A percentile compares a stretch with the other conserved stretches of the same genome.
These are phyloP conservation scores for Prenolepis imparis DNA, from an alignment of 2,888 invertebrate species.

Conservation along the genomic window DNA sequence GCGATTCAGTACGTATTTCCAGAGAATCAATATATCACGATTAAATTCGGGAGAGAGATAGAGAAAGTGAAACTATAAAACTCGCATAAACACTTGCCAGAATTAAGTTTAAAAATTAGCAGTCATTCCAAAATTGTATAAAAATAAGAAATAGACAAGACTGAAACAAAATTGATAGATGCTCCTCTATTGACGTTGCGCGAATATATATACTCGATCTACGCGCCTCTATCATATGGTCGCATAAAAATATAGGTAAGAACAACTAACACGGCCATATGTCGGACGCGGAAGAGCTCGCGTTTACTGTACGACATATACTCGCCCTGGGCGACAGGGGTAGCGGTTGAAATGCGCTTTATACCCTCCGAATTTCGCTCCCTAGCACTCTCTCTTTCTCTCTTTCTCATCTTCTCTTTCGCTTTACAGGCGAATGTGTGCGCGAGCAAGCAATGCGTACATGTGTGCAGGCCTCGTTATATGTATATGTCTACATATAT, in stretches of 20 bases:
- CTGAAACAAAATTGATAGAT: slow-evolving; percentile 13
- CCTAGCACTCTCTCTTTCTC: slow-evolving; percentile 56
- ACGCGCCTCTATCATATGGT: slow-evolving; percentile 69
- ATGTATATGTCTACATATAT: neutral
- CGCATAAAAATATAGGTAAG: slow-evolving; percentile 74
- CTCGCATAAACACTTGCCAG: neutral
- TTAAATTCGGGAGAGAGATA: neutral
- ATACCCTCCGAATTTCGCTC: slow-evolving; percentile 80
- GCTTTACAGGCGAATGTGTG: slow-evolving; percentile 3
- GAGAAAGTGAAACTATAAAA: neutral
- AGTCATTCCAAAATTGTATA: neutral
- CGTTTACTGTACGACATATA: slow-evolving; percentile 76
- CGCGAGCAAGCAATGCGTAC: slow-evolving; percentile 32
- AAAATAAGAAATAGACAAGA: neutral
- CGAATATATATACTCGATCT: slow-evolving; percentile 13
- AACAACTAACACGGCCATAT: slow-evolving; percentile 80
- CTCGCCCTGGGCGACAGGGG: slow-evolving; percentile 80
- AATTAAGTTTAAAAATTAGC: neutral
- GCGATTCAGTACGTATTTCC: neutral
- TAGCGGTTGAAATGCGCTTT: slow-evolving; percentile 77
- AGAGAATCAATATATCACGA: neutral
- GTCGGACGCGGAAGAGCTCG: slow-evolving; percentile 75
- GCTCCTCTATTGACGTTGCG: neutral
- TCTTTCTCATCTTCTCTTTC: slow-evolving; percentile 45
- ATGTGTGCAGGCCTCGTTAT: slow-evolving; percentile 15